A percentile compares a stretch with the other conserved stretches of the same genome.
Evolutionary conservation across 1,140 invertebrate species (phyloP).

Genomic region (Drosophila lini): DNA sequence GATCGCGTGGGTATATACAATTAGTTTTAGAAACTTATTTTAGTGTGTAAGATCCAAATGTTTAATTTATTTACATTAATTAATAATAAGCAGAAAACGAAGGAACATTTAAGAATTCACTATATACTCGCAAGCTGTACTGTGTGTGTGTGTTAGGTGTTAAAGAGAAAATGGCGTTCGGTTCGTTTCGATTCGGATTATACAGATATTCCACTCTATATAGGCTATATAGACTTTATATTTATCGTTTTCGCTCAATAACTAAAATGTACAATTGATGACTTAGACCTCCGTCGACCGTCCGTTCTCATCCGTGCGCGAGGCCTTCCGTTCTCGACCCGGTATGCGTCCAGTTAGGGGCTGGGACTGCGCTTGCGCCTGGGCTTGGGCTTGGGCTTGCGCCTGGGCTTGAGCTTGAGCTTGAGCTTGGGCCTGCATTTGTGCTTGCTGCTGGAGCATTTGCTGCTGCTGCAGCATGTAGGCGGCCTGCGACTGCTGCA

Average conservation of each 20-base stretch:
- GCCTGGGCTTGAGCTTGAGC: conserved; percentile 54
- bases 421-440: conserved; percentile 59
- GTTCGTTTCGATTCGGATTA: conserved; percentile 70
- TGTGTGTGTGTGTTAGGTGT: conserved; percentile 22
- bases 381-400: conserved; percentile 29
- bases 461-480: conserved; percentile 75
- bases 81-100: conserved; percentile 69
- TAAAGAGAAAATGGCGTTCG: conserved; percentile 72
- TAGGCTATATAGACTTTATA: conserved; percentile 54
- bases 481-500: conserved; percentile 75
- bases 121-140: conserved; percentile 53
- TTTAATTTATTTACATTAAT: conserved; percentile 70
- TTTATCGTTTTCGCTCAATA: conserved; percentile 60
- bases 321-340: conserved; percentile 76
- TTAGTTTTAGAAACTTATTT: conserved; percentile 80
- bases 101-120: conserved; percentile 78
- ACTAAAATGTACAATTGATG: conserved; percentile 61
- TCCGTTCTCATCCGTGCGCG: conserved; percentile 78
- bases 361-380: conserved; percentile 61
- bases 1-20: conserved; percentile 64
- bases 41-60: conserved; percentile 56
- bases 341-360: conserved; percentile 74
- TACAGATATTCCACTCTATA: conserved; percentile 49
- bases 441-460: conserved; percentile 70
- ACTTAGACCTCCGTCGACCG: conserved; percentile 82